Evolutionary conservation across 2,888 invertebrate species (phyloP).

Genomic region (Heliconius charithonia): DNA sequence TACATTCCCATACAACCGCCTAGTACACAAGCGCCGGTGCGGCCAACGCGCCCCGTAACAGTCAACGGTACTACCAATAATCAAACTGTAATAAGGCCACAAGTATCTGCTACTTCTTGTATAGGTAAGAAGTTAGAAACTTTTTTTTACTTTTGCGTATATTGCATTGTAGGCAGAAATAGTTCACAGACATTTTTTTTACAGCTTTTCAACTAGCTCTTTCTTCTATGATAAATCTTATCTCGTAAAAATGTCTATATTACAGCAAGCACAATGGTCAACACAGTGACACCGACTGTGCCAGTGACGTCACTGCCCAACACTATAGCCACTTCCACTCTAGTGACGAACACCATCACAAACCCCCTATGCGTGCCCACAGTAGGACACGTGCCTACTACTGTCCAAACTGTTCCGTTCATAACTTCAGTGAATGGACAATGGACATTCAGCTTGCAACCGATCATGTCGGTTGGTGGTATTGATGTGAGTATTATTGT

Average conservation of each 20-base stretch:
- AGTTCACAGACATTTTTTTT: too few relatives aligned
- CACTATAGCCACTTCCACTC: constrained; percentile 50
- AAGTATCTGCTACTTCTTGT: constrained; percentile 46
- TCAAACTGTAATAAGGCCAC: constrained; percentile 42
- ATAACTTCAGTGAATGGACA: constrained; percentile 78
- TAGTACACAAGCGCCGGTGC: constrained; percentile 66
- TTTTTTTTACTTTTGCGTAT: not conserved
- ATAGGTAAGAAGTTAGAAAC: constrained; percentile 36
- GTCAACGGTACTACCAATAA: constrained; percentile 44
- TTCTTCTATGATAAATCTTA: not conserved
- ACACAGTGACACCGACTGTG: constrained; percentile 60
- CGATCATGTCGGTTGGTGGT: constrained; percentile 76
- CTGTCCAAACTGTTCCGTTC: constrained; percentile 73
- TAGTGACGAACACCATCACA: constrained; percentile 34
- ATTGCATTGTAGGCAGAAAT: too few relatives aligned
- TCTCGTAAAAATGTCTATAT: constrained; percentile 1
- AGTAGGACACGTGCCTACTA: constrained; percentile 58
- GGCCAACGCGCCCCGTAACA: constrained; percentile 50
- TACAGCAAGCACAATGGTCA: constrained; percentile 60
- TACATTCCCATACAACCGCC: constrained; percentile 79
- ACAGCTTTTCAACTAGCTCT: not conserved
- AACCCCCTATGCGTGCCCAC: constrained; percentile 44
- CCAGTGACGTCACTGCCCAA: constrained; percentile 43
- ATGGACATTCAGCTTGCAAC: constrained; percentile 78
- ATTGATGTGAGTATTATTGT: constrained; percentile 63